phyloP scores from a whole-genome alignment of 2,888 invertebrate species.

The Hecatera dysodea region DNA sequence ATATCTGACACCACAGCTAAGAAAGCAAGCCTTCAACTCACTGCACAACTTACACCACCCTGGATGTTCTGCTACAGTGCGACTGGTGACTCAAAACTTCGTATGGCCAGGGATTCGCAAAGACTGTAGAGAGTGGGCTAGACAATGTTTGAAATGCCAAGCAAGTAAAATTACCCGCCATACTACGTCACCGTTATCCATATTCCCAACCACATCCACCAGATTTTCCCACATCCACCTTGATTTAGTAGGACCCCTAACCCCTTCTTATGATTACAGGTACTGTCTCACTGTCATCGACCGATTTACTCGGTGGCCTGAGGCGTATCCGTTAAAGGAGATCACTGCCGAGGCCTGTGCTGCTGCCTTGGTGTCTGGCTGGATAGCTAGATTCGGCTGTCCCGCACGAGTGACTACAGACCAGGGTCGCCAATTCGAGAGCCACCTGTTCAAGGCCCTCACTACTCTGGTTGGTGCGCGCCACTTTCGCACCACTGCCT shows the following conservation, averaged over 20 bases:
- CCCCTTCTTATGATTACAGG: no score
- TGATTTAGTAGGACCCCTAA: no score
- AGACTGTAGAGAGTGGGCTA: no score
- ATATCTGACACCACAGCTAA: not conserved
- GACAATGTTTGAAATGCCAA: no score
- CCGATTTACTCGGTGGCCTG: no score
- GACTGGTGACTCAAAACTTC: not conserved
- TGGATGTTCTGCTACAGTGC: not conserved
- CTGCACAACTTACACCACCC: not conserved
- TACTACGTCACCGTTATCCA: no score
- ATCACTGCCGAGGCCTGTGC: conserved; percentile 6
- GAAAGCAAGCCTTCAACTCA: not conserved
- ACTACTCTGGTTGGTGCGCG: not conserved
- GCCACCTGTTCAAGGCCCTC: conserved; percentile 8
- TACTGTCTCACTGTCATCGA: no score
- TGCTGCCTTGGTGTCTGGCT: conserved; percentile 3
- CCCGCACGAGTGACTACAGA: not conserved
- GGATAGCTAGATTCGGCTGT: conserved; percentile 10
- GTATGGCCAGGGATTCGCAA: not conserved
- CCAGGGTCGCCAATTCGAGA: no score
- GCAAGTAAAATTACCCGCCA: no score
- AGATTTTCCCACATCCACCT: no score
- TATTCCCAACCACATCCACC: no score
- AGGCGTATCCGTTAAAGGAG: no score
- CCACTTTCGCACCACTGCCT: conserved; percentile 10